Percentiles rank a stretch among this genome's conserved stretches.
Evolutionary conservation across 30 jellyfish, hydroid and myxozoan genomes (phyloP).

Genomic region (Cassiopea andromeda): DNA sequence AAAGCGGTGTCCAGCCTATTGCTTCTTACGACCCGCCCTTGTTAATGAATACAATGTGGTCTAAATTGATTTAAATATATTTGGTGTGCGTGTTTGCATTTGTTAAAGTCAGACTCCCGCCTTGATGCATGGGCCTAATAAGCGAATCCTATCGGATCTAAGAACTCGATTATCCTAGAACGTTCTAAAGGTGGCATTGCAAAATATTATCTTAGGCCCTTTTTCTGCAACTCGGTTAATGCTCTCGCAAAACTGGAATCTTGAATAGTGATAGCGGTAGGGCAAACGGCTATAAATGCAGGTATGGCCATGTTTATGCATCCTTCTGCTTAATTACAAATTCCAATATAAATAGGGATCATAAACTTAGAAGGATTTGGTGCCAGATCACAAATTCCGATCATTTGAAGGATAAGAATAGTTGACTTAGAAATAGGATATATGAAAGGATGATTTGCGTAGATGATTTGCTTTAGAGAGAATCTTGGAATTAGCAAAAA

Average conservation of each 20-base stretch:
- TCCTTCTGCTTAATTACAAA: background rate
- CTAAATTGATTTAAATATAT: background rate
- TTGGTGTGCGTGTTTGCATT: background rate
- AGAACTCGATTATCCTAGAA: background rate
- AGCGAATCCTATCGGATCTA: background rate
- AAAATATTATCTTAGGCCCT: background rate
- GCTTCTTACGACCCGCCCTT: background rate
- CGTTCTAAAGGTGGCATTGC: background rate
- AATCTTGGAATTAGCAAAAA: constrained; percentile 47
- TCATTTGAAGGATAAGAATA: constrained; percentile 6
- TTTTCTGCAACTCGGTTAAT: background rate
- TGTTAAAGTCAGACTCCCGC: background rate
- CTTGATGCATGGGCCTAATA: background rate
- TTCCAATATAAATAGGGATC: constrained; percentile 14
- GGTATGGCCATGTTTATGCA: background rate
- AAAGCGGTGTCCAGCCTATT: too few species aligned
- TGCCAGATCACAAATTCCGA: constrained; percentile 41
- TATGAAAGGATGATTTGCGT: constrained; percentile 31
- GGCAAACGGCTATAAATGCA: background rate
- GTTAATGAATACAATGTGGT: background rate
- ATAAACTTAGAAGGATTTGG: constrained; percentile 26
- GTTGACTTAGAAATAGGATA: constrained; percentile 39
- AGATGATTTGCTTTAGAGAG: constrained; percentile 36
- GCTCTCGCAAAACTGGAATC: background rate
- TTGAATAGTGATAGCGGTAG: background rate